Evolutionary conservation across 2,797 vertebrate species (phyloP).

Genomic region (Hypotaenidia philippensis): DNA sequence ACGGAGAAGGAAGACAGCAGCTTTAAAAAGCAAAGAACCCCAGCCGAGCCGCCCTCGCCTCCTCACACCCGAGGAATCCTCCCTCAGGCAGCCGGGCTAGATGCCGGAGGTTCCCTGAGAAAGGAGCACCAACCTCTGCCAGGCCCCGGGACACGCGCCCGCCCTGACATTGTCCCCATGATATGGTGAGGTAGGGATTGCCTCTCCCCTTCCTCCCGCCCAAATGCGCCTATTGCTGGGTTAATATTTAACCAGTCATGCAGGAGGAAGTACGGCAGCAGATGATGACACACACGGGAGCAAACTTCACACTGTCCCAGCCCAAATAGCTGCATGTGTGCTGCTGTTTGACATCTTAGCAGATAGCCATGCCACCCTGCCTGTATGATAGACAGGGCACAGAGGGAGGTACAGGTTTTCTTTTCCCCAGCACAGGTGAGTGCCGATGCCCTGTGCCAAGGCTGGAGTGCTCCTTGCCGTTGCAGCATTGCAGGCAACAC

Average conservation of each 20-base stretch:
- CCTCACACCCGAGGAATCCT: accelerated
- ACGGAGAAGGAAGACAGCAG: neutral
- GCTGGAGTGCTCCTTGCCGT: accelerated
- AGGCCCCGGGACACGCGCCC: neutral
- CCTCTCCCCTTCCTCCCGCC: neutral
- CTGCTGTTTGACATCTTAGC: neutral
- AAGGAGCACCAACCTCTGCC: neutral
- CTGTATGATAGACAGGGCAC: no score
- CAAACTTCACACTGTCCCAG: neutral
- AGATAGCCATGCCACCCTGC: accelerated
- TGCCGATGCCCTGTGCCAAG: accelerated
- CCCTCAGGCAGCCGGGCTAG: accelerated
- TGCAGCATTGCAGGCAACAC: accelerated
- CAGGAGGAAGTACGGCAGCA: neutral
- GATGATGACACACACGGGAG: neutral
- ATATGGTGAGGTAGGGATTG: neutral
- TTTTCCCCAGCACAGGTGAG: accelerated
- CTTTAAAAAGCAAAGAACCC: accelerated
- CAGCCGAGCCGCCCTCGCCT: neutral
- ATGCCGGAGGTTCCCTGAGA: neutral
- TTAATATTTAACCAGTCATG: slow-evolving; percentile 64
- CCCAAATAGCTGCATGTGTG: neutral
- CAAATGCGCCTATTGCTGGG: neutral
- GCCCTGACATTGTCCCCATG: neutral
- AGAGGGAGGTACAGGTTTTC: accelerated